Conservation (phyloP, 2,888 invertebrate species). For the Exephanes ischioxanthus region DNA sequence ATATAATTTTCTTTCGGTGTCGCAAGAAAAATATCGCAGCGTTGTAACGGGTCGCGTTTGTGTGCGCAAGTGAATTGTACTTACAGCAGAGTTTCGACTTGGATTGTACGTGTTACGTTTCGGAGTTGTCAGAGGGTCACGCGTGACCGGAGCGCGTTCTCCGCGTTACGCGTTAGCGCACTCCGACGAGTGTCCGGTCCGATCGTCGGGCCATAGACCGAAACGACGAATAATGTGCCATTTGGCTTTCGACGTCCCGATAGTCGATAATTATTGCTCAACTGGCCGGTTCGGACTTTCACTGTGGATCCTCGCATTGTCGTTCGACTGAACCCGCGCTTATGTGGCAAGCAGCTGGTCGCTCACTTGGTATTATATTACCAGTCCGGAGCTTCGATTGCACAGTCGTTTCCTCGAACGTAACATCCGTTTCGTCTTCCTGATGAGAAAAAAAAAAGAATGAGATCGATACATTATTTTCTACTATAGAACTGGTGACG, state of each 20-base stretch:
- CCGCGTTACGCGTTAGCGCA: constrained; percentile 52
- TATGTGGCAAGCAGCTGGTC: constrained; percentile 4
- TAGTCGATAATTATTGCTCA: constrained; percentile 63
- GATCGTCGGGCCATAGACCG: constrained; percentile 31
- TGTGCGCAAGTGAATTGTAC: constrained; percentile 40
- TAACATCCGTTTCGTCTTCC: constrained; percentile 2
- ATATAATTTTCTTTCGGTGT: constrained; percentile 26
- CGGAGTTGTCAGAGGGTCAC: constrained; percentile 29
- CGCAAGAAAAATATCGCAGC: constrained; percentile 57
- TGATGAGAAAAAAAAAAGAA: not conserved
- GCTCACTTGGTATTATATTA: not conserved
- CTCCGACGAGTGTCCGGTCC: constrained; percentile 8
- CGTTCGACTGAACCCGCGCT: constrained; percentile 7
- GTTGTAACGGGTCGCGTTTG: constrained; percentile 48
- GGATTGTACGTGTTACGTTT: constrained; percentile 12
- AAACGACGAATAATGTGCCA: constrained; percentile 13
- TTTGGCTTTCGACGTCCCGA: constrained; percentile 27
- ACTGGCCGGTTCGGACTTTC: constrained; percentile 39
- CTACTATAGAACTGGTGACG: not conserved
- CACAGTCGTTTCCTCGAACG: constrained; percentile 20
- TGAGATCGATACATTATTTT: not conserved
- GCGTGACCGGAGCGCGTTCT: constrained; percentile 43
- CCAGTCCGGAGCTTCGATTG: not conserved
- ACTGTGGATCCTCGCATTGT: constrained; percentile 25
- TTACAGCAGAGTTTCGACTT: constrained; percentile 19